Conservation (phyloP, 2,797 vertebrate genomes). For the Myotis findleyi region DNA sequence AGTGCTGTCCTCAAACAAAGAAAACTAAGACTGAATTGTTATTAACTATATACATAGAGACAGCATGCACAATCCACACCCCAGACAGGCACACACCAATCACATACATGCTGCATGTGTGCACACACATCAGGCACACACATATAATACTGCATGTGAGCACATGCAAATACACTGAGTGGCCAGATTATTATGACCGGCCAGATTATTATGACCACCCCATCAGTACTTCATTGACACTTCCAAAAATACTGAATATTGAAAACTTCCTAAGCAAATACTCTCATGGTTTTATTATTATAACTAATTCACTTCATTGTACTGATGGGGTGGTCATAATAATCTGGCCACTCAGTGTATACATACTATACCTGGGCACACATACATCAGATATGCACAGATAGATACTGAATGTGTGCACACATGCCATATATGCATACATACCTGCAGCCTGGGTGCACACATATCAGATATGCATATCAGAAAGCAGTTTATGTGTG, state of each 20-base stretch:
- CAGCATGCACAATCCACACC: background rate
- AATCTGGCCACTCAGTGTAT: too few relatives aligned
- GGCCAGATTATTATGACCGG: too few relatives aligned
- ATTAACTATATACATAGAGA: background rate
- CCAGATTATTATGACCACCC: too few relatives aligned
- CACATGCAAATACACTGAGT: too few relatives aligned
- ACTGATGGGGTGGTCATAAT: too few relatives aligned
- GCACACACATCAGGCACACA: too few relatives aligned
- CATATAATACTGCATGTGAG: background rate
- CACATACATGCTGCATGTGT: background rate
- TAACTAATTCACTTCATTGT: too few relatives aligned
- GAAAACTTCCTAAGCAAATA: too few relatives aligned
- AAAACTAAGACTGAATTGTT: background rate
- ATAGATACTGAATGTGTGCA: background rate
- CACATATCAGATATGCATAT: background rate
- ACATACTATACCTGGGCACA: accelerated
- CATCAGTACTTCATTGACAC: too few relatives aligned
- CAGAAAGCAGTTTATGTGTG: background rate
- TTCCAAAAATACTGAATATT: too few relatives aligned
- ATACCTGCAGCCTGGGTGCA: background rate
- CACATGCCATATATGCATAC: background rate
- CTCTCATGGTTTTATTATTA: too few relatives aligned
- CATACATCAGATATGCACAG: background rate
- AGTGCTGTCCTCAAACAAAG: background rate
- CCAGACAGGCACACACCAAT: accelerated